phyloP scores from a whole-genome alignment of 2,113 vertebrate species.

The Prionailurus bengalensis region DNA sequence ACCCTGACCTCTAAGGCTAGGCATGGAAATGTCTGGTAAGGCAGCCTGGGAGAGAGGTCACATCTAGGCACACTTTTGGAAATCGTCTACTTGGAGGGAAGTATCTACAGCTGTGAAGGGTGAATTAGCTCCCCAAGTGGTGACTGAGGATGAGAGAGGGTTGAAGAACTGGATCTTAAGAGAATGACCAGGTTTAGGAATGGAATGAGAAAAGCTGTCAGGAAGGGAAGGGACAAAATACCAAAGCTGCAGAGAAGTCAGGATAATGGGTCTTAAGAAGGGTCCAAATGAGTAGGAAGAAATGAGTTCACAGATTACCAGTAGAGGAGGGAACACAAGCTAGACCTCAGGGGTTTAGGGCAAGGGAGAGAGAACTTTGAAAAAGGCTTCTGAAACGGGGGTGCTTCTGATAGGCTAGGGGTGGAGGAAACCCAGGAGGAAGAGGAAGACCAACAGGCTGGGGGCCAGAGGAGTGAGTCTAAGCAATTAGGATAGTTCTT shows the following conservation, averaged over 20 bases:
- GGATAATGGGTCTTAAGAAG: background rate
- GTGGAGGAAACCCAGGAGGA: background rate
- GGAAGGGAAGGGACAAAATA: background rate
- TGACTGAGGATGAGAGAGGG: no score
- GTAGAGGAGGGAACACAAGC: background rate
- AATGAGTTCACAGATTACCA: background rate
- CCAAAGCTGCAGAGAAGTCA: background rate
- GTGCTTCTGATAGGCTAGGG: background rate
- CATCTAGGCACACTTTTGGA: background rate
- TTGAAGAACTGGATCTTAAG: background rate
- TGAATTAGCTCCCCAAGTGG: background rate
- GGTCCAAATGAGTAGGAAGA: background rate
- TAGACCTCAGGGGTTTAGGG: background rate
- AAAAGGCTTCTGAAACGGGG: background rate
- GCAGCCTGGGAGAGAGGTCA: background rate
- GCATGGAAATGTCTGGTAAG: background rate
- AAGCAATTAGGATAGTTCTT: background rate
- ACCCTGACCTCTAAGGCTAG: background rate
- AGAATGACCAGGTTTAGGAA: background rate
- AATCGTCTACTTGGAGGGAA: background rate
- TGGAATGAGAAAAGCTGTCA: background rate
- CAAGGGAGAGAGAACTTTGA: background rate
- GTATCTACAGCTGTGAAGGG: background rate
- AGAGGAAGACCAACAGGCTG: background rate
- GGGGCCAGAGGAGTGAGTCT: no score